Base-by-base conservation (phyloP, 2,888 invertebrate species). In the Hemicrepidius hirtus region DNA sequence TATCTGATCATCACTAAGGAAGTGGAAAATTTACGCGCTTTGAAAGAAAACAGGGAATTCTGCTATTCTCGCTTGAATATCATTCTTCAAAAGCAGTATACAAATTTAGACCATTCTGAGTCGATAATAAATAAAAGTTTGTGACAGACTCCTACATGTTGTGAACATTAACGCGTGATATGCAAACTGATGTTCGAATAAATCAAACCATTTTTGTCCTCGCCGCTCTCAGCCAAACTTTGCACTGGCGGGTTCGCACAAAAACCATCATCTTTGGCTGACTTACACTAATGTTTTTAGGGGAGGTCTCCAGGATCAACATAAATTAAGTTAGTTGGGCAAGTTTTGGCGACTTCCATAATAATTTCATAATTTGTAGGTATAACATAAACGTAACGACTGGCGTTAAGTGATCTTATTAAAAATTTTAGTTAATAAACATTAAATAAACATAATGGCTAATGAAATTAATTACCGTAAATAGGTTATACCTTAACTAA, bases 91-190 rank as follows among this genome's bases (percentile, higher is more conserved):
- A 59, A 40, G 40, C 20, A 9, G 20, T 20, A 7, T 4, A 13
- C 20, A 44, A 18, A 60, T 28, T n/a, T 24, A 60, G n/a, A 40
- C 18, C 40, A 37, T 60, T 35, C 41, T 41, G 13, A 37, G 59
- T 20, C 20, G 60, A 44, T 60, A 44, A 60, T 60, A 60, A 60
- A 60, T 60, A 60, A 60, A 60, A 60, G 60, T 60, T 59, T 60
- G 24, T 60, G 60, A 60, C 60, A 60, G 60, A 60, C 60, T 41
- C 60, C 60, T 60, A 60, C 60, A 60, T 44, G 60, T 44, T 44
- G 41, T 41, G 60, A 60, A 60, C 60, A 60, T 60, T 60, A 60
- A 60, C 60, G 60, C 60, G 60, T 60, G 60, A 60, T 60, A 60
- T 60, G 60, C 60, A 60, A 60, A 60, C 60, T 60, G 60, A 60